A percentile compares a stretch with the other conserved stretches of the same genome.
phyloP scores from a whole-genome alignment of 2,797 vertebrate genomes.

The Micrastur ruficollis region DNA sequence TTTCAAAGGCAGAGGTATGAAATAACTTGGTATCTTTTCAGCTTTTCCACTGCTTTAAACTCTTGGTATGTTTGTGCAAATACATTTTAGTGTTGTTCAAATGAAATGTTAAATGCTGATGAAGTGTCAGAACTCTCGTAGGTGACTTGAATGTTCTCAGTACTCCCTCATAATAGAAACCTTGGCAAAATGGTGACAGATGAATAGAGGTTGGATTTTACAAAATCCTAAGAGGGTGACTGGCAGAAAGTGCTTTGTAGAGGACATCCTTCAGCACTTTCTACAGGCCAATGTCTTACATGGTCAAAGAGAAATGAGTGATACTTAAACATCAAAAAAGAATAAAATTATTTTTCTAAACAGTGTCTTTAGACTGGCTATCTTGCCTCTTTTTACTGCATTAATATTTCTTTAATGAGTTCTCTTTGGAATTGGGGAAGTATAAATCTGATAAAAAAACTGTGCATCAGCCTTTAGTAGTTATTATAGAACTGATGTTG shows the following conservation, averaged over 20 bases:
- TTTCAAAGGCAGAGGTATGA: background rate
- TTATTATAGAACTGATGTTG: background rate
- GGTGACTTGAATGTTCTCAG: background rate
- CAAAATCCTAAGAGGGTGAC: background rate
- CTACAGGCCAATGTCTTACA: background rate
- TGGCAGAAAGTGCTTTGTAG: background rate
- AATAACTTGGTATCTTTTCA: background rate
- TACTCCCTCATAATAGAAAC: background rate
- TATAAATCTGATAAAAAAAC: background rate
- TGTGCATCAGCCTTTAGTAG: background rate
- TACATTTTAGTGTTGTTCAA: background rate
- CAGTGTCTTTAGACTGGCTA: background rate
- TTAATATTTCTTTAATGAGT: background rate
- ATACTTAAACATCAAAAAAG: background rate
- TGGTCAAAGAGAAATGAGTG: background rate
- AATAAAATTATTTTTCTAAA: rapidly evolving
- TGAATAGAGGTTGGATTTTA: background rate
- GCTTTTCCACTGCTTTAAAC: background rate
- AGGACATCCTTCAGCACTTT: background rate
- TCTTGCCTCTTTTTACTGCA: background rate
- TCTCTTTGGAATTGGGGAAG: background rate
- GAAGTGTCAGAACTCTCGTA: background rate
- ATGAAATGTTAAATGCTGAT: background rate
- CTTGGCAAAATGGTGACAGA: background rate
- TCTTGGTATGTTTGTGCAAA: background rate